These are phyloP conservation scores for Girardia tigrina DNA, from an alignment of 2,888 invertebrate genomes.

Conservation along the genomic window DNA sequence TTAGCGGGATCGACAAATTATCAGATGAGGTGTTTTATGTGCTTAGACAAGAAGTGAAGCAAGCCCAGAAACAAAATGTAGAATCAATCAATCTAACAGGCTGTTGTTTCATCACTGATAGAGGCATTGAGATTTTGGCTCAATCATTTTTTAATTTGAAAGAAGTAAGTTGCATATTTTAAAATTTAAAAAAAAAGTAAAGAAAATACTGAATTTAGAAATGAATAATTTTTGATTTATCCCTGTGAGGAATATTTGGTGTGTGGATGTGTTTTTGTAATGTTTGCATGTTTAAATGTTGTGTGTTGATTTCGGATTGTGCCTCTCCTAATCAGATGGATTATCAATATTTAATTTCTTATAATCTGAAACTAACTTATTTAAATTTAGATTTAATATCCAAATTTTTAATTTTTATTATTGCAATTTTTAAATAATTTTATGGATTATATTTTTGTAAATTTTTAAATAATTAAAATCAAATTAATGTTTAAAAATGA, in stretches of 20 bases:
- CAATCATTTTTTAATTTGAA: not conserved
- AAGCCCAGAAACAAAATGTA: not conserved
- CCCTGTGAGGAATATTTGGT: not conserved
- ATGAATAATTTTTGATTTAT: not conserved
- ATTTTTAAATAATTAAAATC: no score
- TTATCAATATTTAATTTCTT: no score
- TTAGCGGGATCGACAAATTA: not conserved
- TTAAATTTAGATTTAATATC: no score
- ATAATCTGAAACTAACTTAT: no score
- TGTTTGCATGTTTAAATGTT: no score
- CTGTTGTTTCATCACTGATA: not conserved
- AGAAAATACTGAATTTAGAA: not conserved
- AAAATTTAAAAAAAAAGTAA: not conserved
- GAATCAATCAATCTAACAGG: not conserved
- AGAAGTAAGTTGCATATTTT: constrained; percentile 4
- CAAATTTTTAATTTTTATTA: no score
- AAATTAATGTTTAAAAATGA: no score
- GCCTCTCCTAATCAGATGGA: no score
- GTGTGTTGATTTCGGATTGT: no score
- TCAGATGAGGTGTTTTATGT: constrained; percentile 14
- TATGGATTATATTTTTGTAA: no score
- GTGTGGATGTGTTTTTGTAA: no score
- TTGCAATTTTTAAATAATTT: no score
- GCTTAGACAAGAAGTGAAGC: not conserved
- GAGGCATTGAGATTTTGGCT: not conserved